Conservation (phyloP, 2,888 invertebrate species). For the Cataglyphis cursor region DNA sequence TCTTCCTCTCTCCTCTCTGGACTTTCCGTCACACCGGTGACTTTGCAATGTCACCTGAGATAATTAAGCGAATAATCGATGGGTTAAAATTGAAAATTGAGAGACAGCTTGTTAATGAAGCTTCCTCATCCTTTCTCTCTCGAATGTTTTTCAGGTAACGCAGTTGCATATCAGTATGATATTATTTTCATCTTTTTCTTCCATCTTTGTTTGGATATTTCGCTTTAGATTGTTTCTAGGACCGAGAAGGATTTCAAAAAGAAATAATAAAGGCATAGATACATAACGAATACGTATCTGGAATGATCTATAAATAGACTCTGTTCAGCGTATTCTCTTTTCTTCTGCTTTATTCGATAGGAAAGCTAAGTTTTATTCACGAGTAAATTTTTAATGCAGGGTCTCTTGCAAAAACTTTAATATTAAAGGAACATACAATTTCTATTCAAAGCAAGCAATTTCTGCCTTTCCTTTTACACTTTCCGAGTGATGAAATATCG, state of each 20-base stretch:
- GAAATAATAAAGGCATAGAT: not conserved
- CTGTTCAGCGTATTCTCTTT: not conserved
- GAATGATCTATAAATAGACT: not conserved
- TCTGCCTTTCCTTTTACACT: conserved; percentile 1
- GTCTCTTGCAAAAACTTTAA: conserved; percentile 9
- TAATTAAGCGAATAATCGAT: conserved; percentile 52
- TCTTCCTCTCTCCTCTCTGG: not conserved
- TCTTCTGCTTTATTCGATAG: not conserved
- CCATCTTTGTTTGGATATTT: not conserved
- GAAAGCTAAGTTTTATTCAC: not conserved
- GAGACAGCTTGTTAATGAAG: conserved; percentile 39
- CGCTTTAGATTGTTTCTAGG: not conserved
- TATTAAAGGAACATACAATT: conserved; percentile 3
- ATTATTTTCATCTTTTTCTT: not conserved
- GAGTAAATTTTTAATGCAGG: conserved; percentile 3
- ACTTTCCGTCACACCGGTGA: conserved; percentile 46
- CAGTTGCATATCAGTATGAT: not conserved
- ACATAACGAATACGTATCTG: not conserved
- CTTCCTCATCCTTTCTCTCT: not conserved
- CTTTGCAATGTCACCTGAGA: conserved; percentile 46
- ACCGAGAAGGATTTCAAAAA: not conserved
- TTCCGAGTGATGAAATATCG: conserved; percentile 36
- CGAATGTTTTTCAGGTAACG: conserved; percentile 17
- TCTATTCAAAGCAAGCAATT: conserved; percentile 29
- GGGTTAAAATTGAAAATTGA: conserved; percentile 44